Conservation (phyloP, 2,888 invertebrate species). For the Rotaria macrura region DNA sequence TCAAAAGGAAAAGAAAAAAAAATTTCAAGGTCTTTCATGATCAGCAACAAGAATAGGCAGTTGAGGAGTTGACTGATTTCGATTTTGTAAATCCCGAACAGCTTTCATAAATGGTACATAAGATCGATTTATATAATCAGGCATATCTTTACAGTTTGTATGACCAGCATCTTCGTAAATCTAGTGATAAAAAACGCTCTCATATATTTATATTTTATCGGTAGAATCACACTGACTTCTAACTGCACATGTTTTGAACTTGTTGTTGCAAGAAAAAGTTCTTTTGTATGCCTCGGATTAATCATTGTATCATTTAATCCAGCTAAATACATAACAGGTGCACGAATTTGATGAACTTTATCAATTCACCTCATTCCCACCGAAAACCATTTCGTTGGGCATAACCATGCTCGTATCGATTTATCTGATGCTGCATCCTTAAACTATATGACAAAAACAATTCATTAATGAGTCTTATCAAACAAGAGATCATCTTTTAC, state of each 20-base stretch:
- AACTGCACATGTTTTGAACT: not conserved
- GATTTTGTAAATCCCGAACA: not conserved
- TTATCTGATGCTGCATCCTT: not conserved
- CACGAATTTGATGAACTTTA: not conserved
- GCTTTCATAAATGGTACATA: not conserved
- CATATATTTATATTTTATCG: not conserved
- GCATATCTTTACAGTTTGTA: not conserved
- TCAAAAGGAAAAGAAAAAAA: too few species aligned
- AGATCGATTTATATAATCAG: not conserved
- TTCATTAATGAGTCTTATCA: not conserved
- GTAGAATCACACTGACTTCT: not conserved
- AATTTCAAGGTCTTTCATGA: not conserved
- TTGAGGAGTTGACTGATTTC: not conserved
- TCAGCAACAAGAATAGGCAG: not conserved
- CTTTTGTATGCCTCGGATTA: not conserved
- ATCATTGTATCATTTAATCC: not conserved
- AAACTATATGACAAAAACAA: not conserved
- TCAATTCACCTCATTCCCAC: not conserved
- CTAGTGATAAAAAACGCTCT: not conserved
- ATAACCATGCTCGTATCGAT: not conserved
- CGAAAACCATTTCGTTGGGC: not conserved
- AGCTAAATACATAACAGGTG: not conserved
- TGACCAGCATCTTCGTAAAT: not conserved
- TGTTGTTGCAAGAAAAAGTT: not conserved
- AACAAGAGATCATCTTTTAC: not conserved